Conservation (phyloP, 1,140 invertebrate genomes). For the Heliconius himera region DNA sequence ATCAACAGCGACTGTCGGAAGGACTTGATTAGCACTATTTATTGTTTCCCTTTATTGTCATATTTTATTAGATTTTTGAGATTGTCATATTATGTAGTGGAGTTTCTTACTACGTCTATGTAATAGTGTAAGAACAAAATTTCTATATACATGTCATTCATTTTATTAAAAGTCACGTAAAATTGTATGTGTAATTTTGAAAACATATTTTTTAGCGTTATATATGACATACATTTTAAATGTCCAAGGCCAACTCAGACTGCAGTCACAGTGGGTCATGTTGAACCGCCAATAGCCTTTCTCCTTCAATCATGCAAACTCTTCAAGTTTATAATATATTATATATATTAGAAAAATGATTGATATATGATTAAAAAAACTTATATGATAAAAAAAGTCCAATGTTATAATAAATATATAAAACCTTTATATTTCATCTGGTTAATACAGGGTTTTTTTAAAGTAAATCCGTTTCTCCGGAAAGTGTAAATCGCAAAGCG, state of each 20-base stretch:
- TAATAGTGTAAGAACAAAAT: no score
- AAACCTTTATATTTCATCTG: neutral
- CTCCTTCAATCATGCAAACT: no score
- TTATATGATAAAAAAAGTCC: neutral
- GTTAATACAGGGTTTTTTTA: neutral
- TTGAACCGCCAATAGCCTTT: no score
- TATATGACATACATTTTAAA: no score
- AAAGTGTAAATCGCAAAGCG: slow-evolving; percentile 4
- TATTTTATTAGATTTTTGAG: neutral
- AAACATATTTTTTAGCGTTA: no score
- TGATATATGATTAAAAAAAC: neutral
- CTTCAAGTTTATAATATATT: no score
- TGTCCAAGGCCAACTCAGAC: no score
- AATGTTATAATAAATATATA: neutral
- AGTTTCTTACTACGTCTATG: no score
- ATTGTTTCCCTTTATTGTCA: neutral
- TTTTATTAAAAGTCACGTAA: no score
- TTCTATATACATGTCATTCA: no score
- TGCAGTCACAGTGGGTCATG: no score
- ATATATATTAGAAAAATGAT: neutral
- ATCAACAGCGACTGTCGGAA: neutral
- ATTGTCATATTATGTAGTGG: neutral
- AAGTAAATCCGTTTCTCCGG: neutral
- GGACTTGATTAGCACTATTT: neutral
- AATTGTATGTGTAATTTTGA: no score